Percentiles rank a stretch among this genome's conserved stretches.
phyloP scores from a whole-genome alignment of 2,888 invertebrate species.

The Omphaloscelis lunosa region DNA sequence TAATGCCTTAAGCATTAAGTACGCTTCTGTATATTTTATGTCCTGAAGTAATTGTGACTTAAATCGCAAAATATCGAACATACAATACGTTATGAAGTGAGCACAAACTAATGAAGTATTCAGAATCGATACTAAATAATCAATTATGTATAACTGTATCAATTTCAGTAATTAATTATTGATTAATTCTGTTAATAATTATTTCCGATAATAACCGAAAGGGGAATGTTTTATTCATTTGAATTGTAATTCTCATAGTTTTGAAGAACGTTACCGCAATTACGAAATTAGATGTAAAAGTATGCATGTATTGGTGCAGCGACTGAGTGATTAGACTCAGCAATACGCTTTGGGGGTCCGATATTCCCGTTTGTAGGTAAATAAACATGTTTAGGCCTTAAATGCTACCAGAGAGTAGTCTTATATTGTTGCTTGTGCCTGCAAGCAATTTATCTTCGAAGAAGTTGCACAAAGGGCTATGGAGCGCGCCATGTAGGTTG shows the following conservation, averaged over 20 bases:
- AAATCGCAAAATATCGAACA: not conserved
- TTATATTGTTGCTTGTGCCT: not conserved
- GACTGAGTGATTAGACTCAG: not conserved
- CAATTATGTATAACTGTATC: not conserved
- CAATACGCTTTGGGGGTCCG: no score
- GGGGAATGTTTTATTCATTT: not conserved
- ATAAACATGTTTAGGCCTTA: not conserved
- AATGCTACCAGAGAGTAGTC: no score
- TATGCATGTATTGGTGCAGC: not conserved
- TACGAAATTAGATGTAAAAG: not conserved
- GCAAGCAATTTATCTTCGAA: no score
- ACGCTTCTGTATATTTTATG: not conserved
- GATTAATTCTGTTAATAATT: not conserved
- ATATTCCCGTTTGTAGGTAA: not conserved
- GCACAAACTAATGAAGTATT: not conserved
- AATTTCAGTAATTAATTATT: not conserved
- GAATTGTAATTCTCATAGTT: not conserved
- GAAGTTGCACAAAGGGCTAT: no score
- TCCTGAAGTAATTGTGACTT: not conserved
- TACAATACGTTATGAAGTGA: not conserved
- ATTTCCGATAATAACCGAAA: not conserved
- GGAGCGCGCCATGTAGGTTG: no score
- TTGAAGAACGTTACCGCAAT: not conserved
- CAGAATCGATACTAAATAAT: not conserved
- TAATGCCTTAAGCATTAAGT: not conserved